A percentile compares a stretch with the other conserved stretches of the same genome.
Conservation (phyloP, 2,888 invertebrate genomes). For the Oegoconia quadripuncta region DNA sequence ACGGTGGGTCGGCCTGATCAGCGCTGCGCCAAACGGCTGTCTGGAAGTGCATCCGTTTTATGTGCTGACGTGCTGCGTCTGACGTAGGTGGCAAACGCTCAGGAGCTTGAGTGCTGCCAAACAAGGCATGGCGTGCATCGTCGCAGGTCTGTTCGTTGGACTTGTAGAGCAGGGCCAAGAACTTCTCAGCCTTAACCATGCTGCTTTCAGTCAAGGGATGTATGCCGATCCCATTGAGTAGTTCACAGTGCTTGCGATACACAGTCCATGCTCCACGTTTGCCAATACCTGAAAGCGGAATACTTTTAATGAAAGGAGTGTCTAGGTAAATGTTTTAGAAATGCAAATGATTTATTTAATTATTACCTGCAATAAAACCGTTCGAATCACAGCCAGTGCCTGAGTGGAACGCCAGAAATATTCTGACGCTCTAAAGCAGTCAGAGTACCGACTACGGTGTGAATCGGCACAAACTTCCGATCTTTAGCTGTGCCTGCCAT, state of each 20-base stretch:
- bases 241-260: constrained; percentile 2
- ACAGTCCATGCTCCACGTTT: constrained; percentile 2
- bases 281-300: constrained; percentile 1
- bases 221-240: constrained; percentile 4
- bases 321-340: no score
- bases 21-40: constrained; percentile 2
- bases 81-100: constrained; percentile 4
- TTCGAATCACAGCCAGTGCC: background rate
- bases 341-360: no score
- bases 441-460: no score
- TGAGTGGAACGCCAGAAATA: background rate
- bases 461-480: no score
- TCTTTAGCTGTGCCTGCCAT: background rate
- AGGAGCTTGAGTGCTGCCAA: constrained; percentile 4
- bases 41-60: constrained; percentile 5
- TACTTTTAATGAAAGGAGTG: background rate
- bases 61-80: constrained; percentile 5
- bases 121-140: constrained; percentile 4
- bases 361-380: no score
- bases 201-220: constrained; percentile 2
- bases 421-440: no score
- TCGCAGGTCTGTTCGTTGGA: constrained; percentile 1
- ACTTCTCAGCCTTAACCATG: constrained; percentile 2
- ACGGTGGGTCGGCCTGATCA: background rate
- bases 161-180: constrained; percentile 2